Percentiles rank a stretch among this genome's conserved stretches.
Conservation (phyloP, 2,888 invertebrate species). For the Aspidiotus destructor region DNA sequence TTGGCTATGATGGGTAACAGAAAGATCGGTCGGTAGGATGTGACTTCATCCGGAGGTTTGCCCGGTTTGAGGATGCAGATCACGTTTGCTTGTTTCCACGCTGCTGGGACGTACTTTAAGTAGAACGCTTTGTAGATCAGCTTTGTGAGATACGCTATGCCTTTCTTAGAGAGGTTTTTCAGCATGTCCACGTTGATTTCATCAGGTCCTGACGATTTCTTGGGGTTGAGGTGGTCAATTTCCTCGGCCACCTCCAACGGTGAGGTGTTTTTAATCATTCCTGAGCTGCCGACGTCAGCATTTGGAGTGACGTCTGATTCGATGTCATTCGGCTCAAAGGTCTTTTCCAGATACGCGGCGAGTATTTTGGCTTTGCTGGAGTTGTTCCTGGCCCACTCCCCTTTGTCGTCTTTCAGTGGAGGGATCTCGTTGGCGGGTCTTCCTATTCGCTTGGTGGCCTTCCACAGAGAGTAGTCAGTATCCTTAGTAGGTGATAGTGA, state of each 20-base stretch:
- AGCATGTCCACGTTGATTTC: not conserved
- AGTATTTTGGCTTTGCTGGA: not conserved
- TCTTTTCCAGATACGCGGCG: constrained; percentile 5
- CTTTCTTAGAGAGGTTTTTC: too few relatives aligned
- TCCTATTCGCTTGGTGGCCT: constrained; percentile 1
- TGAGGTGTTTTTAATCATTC: not conserved
- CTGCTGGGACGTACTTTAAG: too few relatives aligned
- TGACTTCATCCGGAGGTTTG: too few relatives aligned
- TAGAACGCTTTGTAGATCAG: too few relatives aligned
- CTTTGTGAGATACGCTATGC: too few relatives aligned
- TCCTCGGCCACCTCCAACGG: not conserved
- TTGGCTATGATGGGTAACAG: too few relatives aligned
- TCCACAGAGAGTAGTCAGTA: constrained; percentile 11
- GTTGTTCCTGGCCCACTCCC: not conserved
- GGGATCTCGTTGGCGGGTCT: not conserved
- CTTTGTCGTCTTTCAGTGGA: not conserved
- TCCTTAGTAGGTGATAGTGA: not conserved
- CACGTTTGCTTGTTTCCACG: too few relatives aligned
- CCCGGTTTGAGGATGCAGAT: too few relatives aligned
- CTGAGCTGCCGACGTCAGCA: not conserved
- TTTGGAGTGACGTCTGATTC: too few relatives aligned
- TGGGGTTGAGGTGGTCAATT: not conserved
- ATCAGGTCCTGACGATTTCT: constrained; percentile 1
- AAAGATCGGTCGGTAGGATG: too few relatives aligned
- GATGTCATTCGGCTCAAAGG: too few relatives aligned